These are phyloP conservation scores for Saccostrea glomerata DNA, from an alignment of 1,140 invertebrate genomes.

Conservation along the genomic window DNA sequence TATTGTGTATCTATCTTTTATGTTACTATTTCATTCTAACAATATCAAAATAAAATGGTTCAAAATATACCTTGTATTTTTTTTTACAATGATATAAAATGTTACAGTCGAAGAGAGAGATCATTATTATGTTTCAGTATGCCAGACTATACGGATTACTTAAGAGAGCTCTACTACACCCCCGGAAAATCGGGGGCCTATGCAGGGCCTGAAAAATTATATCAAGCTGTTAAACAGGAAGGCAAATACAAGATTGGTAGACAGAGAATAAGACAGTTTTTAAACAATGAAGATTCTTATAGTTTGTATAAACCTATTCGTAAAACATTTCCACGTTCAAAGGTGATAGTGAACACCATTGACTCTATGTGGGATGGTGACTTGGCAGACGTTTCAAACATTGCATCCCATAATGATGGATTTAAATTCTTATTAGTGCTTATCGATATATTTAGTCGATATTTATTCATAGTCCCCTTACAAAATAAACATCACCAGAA, in stretches of 20 bases:
- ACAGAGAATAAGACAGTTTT: conserved; percentile 17
- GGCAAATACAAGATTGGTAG: not conserved
- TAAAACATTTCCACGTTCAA: not conserved
- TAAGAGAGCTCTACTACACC: conserved; percentile 21
- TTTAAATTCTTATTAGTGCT: conserved; percentile 35
- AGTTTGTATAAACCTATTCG: conserved; percentile 24
- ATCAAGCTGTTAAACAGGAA: conserved; percentile 43
- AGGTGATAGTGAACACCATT: not conserved
- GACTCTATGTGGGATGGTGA: conserved; percentile 37
- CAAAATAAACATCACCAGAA: conserved; percentile 28
- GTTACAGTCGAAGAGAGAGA: too few relatives aligned
- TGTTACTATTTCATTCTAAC: not conserved
- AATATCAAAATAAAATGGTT: too few relatives aligned
- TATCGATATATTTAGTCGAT: conserved; percentile 43
- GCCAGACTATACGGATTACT: conserved; percentile 2
- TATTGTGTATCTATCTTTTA: too few relatives aligned
- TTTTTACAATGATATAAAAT: too few relatives aligned
- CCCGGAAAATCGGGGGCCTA: not conserved
- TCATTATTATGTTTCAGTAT: not conserved
- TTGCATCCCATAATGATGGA: not conserved
- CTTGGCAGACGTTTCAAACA: conserved; percentile 12
- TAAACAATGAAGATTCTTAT: conserved; percentile 42
- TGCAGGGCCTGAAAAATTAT: conserved; percentile 21
- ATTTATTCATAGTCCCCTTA: conserved; percentile 2
- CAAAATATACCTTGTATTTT: not conserved